Evolutionary conservation across 30 jellyfish, hydroid and myxozoan species (phyloP).

Genomic region (Catostylus mosaicus): DNA sequence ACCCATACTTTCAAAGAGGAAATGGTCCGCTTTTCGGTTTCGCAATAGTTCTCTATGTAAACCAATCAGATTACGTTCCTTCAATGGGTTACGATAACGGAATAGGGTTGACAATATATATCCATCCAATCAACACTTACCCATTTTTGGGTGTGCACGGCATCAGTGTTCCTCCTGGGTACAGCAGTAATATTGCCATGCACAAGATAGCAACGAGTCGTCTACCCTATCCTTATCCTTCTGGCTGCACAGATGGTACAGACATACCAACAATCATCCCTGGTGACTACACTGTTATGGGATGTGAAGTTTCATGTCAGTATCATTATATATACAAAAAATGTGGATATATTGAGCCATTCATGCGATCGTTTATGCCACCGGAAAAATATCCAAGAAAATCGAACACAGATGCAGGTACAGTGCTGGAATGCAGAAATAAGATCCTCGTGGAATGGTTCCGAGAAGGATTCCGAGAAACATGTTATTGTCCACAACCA

Average conservation of each 20-base stretch:
- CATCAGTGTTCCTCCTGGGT: slow-evolving; percentile 64
- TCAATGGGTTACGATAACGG: slow-evolving; percentile 56
- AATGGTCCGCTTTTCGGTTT: slow-evolving; percentile 70
- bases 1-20: slow-evolving; percentile 55
- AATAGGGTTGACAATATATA: slow-evolving; percentile 52
- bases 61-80: slow-evolving; percentile 71
- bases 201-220: slow-evolving; percentile 55
- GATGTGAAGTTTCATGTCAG: slow-evolving; percentile 75
- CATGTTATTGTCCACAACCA: slow-evolving; percentile 77
- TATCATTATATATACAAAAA: slow-evolving; percentile 43
- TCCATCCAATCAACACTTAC: slow-evolving; percentile 58
- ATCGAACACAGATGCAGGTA: neutral
- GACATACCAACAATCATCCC: slow-evolving; percentile 37
- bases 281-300: slow-evolving; percentile 76
- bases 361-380: slow-evolving; percentile 66
- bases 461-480: slow-evolving; percentile 45
- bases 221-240: slow-evolving; percentile 66
- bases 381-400: slow-evolving; percentile 60
- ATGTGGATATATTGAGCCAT: slow-evolving; percentile 69
- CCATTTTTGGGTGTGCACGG: slow-evolving; percentile 68
- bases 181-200: slow-evolving; percentile 58
- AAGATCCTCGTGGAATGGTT: slow-evolving; percentile 16
- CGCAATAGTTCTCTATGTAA: slow-evolving; percentile 38
- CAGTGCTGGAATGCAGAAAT: slow-evolving; percentile 42
- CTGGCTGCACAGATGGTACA: slow-evolving; percentile 58